A percentile compares a stretch with the other conserved stretches of the same genome.
Conservation (phyloP, 2,888 invertebrate species). For the Flabesymbios commensalis region DNA sequence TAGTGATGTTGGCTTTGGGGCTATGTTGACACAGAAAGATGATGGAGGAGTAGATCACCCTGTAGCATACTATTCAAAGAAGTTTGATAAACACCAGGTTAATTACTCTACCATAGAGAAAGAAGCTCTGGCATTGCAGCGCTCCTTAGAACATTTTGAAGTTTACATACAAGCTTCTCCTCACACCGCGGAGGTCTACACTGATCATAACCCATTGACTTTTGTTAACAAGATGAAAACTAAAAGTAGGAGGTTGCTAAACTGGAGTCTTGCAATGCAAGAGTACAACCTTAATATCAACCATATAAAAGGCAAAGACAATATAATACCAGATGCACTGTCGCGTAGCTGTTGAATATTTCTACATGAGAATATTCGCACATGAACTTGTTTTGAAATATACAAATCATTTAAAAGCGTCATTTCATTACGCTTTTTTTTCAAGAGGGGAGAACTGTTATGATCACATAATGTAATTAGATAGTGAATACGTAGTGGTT, state of each 20-base stretch:
- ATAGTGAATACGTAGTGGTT: too few relatives aligned
- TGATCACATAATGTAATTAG: too few relatives aligned
- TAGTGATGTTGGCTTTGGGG: background rate
- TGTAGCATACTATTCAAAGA: constrained; percentile 6
- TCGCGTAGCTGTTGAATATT: too few relatives aligned
- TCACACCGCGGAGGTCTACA: background rate
- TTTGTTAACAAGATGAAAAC: constrained; percentile 2
- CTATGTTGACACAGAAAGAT: background rate
- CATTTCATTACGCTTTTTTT: too few relatives aligned
- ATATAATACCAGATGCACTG: constrained; percentile 1
- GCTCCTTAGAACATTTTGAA: constrained; percentile 18
- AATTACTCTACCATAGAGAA: constrained; percentile 23
- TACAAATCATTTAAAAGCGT: too few relatives aligned
- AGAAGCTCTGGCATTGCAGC: constrained; percentile 10
- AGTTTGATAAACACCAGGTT: too few relatives aligned
- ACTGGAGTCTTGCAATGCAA: background rate
- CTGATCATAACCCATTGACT: constrained; percentile 1
- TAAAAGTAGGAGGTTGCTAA: constrained; percentile 1
- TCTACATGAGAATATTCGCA: too few relatives aligned
- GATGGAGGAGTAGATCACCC: background rate
- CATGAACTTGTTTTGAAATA: too few relatives aligned
- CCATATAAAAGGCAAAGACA: background rate
- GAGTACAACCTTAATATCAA: background rate
- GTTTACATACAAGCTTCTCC: constrained; percentile 5
- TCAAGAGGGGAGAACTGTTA: too few relatives aligned